Base-by-base conservation (phyloP, 2,888 invertebrate genomes). In the Elysia crispata region DNA sequence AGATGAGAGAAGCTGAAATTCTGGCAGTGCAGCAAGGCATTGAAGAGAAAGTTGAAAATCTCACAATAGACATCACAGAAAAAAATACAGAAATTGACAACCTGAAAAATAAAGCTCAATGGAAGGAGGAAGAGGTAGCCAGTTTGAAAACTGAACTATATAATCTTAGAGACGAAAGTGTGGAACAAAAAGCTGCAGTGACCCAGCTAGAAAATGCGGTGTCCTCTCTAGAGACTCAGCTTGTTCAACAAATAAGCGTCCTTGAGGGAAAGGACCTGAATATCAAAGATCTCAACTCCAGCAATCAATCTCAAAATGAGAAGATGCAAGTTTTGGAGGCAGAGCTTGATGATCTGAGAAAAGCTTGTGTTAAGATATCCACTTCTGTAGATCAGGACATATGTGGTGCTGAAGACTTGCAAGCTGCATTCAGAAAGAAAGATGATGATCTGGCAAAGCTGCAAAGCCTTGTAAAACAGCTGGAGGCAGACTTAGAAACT, bases 121-220 rank as follows among this genome's bases (percentile, higher is more conserved):
- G 3, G 60, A 84, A 83, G 73, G 86, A 86, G 74, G 85, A 86
- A 69, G 86, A 87, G 79, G 49, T 83, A 62, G 84, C 85, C 57
- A 77, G 82, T 31, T 78, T 85, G 28, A 84, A 83, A 78, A 79
- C 82, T 67, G 82, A 83, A 41, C 57, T 85, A 28, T 81, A 83
- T 67, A 66, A 76, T n/a, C 72, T 86, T 11, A 70, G 81, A 33
- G 31, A 72, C 50, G 85, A 86, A 81, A 85, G 86, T 81, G 76
- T 60, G 11, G 80, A 81, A 15, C 75, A 85, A 15, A 75, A 83
- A 25, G 57, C 28, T 25, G 67, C 18, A 31, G 30, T 76, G 67
- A 31, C 1, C 20, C 31, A 49, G 23, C 20, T 67, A 15, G 30
- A 76, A 79, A 70, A 77, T 15, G 70, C 83, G 25, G 80, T 76